Evolutionary conservation across 1,140 invertebrate genomes (phyloP), one percentile per base, ranked within the genome.

Genomic region (Aphaenogaster ashmeadi): DNA sequence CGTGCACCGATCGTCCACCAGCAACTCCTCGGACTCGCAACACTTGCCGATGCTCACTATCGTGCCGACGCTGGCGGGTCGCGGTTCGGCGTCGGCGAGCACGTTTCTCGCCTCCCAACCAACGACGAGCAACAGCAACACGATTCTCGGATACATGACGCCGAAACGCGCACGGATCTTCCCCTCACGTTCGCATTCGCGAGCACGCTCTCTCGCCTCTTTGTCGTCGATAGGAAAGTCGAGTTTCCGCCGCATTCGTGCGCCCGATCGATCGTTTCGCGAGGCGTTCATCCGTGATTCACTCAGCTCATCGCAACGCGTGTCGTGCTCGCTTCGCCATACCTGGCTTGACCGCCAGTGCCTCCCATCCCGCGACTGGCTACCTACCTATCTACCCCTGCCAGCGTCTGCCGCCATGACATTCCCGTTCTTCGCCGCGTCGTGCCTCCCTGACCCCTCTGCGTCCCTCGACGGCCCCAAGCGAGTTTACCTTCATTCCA

Each of bases 11-110:
- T 95, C 95, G 87, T 97, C 97, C n/a, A 97, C 93, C 90, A 97
- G 96, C 44, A 98, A 93, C 93, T 98, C 97, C 87, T 97, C 95
- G 27, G 94, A 93, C 92, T 97, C 97, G 94, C 98, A 98, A 93
- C 98, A 98, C 96, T 98, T 98, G 87, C 89, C 93, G 9, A 95
- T 93, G 27, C 90, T 91, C 3, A 95, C 85, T 4, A 36, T 72
- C 21, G 11, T 3, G 7, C 9, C 21, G 21, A 38, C 97, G 94
- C 97, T 89, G 2, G 94, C 84, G 0, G 67, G 74, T 47, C 89
- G 83, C 7, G 86, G 21, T 11, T 88, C 71, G 2, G 33, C 66
- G n/a, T 91, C 87, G 9, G 91, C 90, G 60, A 86, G 75, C 74
- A 95, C 94, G 9, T 33, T 79, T 5, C 74, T 38, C 27, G 41